Percentiles rank a stretch among this genome's conserved stretches.
Conservation (phyloP, 2,113 vertebrate species). For the Candoia aspera region DNA sequence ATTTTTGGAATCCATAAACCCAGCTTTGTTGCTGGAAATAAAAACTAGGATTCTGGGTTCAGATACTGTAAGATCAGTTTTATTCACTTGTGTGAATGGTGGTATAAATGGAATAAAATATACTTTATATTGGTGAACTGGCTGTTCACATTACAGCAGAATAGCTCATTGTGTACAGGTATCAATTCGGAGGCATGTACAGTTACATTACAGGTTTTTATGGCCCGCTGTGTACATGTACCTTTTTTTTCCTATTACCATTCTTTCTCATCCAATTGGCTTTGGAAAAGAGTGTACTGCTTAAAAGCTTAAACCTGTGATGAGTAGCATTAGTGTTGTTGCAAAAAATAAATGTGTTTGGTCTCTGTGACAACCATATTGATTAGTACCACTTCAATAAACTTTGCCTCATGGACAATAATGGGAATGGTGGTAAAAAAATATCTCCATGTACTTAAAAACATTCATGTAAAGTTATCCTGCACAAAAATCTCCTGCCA, state of each 20-base stretch:
- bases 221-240: background rate
- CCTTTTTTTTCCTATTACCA: background rate
- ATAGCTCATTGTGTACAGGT: background rate
- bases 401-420: background rate
- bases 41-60: background rate
- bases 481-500: background rate
- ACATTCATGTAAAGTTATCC: background rate
- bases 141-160: background rate
- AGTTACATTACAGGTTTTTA: background rate
- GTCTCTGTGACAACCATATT: background rate
- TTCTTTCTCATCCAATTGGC: background rate
- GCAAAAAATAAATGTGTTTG: background rate
- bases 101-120: background rate
- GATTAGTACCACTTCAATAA: background rate
- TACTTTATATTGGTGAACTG: background rate
- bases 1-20: background rate
- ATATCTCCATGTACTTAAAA: background rate
- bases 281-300: background rate
- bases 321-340: background rate
- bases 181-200: background rate
- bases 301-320: background rate
- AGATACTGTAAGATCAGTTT: background rate
- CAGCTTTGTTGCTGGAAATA: background rate
- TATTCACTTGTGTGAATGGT: background rate
- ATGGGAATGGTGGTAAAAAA: background rate